Evolutionary conservation across 2,113 vertebrate genomes (phyloP).

Genomic region (Neogobius melanostomus): DNA sequence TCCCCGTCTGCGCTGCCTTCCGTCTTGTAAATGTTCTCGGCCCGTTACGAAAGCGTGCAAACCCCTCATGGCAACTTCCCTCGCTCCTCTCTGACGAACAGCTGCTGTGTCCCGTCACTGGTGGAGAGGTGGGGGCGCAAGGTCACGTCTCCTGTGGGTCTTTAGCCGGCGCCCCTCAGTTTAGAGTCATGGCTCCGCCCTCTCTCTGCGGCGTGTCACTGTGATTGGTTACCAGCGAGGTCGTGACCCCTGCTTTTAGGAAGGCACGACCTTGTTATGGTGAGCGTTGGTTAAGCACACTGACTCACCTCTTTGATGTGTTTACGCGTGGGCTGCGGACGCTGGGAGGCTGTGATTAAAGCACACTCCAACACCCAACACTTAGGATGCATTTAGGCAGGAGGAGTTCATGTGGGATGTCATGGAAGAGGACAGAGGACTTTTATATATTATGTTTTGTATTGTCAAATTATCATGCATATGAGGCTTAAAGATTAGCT

Average conservation of each 20-base stretch:
- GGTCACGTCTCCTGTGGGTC: constrained; percentile 46
- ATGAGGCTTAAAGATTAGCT: too few relatives aligned
- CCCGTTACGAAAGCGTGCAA: neutral
- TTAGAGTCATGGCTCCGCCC: constrained; percentile 8
- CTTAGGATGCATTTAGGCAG: neutral
- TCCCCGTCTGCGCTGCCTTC: neutral
- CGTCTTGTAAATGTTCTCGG: neutral
- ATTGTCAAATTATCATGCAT: too few relatives aligned
- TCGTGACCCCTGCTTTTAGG: constrained; percentile 14
- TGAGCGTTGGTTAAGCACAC: neutral
- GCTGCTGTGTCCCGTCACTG: constrained; percentile 50
- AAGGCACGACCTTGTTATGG: neutral
- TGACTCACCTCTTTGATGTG: constrained; percentile 4
- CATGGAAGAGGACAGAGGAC: neutral
- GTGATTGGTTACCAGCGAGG: constrained; percentile 29
- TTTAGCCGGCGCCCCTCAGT: neutral
- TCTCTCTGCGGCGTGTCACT: neutral
- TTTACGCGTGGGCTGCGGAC: neutral
- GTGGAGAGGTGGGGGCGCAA: constrained; percentile 24
- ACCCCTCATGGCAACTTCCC: neutral
- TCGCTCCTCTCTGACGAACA: constrained; percentile 24
- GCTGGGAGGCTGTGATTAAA: neutral
- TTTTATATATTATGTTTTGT: too few relatives aligned
- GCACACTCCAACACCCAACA: constrained; percentile 1
- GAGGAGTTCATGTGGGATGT: neutral